Evolutionary conservation across 2,113 vertebrate species (phyloP), one percentile per base, ranked within the genome.

Genomic region (Melanotaenia duboulayi): DNA sequence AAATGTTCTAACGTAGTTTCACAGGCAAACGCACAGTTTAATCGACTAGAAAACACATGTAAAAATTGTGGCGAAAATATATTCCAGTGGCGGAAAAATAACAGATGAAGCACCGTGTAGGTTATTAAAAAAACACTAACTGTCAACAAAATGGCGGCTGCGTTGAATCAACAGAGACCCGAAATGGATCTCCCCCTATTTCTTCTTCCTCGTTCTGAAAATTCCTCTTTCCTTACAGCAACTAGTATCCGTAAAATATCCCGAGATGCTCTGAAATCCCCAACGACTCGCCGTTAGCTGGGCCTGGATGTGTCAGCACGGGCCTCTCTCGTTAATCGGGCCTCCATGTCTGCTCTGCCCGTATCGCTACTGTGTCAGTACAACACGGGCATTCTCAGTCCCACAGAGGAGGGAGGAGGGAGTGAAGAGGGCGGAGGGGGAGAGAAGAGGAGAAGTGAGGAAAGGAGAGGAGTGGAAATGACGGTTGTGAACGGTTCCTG

Each of bases 111-210:
- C 81, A 76, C 85, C 75, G 87, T 86, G 82, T 84, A 86, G 88
- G 85, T 92, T 92, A 91, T 91, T 90, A 88, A 89, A 93, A 88
- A 86, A 92, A 93, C 89, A 94, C 92, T 82, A 93, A 94, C 92
- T 94, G 93, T 94, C 94, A 95, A 95, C 94, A 94, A 95, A 95
- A 95, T 95, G 94, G 94, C 94, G 94, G 93, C 93, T 90, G 92
- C 88, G 93, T 92, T 94, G 93, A 95, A 94, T 94, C 93, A 94
- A 93, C 93, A 94, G 87, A 95, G 90, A 91, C 87, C 91, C 92
- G 94, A 94, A 95, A 94, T 94, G 93, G 93, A 93, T 94, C 93
- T 91, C 85, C 82, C 79, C 89, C 74, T 86, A 89, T 89, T 89
- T 78, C 83, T 87, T 74, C 74, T 39, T 84, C 83, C 76, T 74